These are phyloP conservation scores for Amphimedon queenslandica DNA, from an alignment of 37 sponge, comb jelly and placozoan species.

Conservation along the genomic window DNA sequence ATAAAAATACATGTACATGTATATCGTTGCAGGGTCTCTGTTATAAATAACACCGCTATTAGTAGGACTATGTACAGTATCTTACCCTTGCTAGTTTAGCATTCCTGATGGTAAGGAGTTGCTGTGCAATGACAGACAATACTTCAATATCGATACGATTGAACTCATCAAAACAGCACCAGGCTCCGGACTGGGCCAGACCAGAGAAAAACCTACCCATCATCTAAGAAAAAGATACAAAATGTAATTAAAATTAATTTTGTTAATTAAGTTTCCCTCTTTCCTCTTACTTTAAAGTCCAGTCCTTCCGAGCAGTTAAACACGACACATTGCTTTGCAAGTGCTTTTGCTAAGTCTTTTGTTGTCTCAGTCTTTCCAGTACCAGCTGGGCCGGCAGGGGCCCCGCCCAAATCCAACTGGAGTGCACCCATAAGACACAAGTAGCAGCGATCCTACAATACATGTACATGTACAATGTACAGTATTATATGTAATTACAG, in stretches of 20 bases:
- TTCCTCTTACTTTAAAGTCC: slow-evolving; percentile 70
- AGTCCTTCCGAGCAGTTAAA: slow-evolving; percentile 99
- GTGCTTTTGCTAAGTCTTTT: slow-evolving; percentile 93
- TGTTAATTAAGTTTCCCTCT: not conserved
- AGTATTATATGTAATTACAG: too few species aligned
- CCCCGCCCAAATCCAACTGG: slow-evolving; percentile 96
- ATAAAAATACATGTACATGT: slow-evolving; percentile 8
- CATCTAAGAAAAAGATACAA: slow-evolving; percentile 60
- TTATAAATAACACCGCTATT: not conserved
- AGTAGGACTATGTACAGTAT: not conserved
- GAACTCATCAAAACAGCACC: slow-evolving; percentile 99
- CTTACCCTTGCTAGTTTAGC: slow-evolving; percentile 80
- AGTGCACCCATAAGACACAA: slow-evolving; percentile 98
- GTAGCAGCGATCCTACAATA: slow-evolving; percentile 88
- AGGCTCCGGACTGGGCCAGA: slow-evolving; percentile 96
- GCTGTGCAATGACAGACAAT: slow-evolving; percentile 98
- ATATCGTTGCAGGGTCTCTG: not conserved
- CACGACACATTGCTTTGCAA: slow-evolving; percentile 99
- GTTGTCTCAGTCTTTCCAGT: slow-evolving; percentile 98
- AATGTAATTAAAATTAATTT: not conserved
- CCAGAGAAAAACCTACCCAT: slow-evolving; percentile 99
- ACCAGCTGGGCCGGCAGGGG: slow-evolving; percentile 99
- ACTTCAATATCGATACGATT: slow-evolving; percentile 99
- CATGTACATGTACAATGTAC: not conserved
- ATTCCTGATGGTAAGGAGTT: slow-evolving; percentile 93